Conservation (phyloP, 2,888 invertebrate species). For the Liopterus haemorrhoidalis region DNA sequence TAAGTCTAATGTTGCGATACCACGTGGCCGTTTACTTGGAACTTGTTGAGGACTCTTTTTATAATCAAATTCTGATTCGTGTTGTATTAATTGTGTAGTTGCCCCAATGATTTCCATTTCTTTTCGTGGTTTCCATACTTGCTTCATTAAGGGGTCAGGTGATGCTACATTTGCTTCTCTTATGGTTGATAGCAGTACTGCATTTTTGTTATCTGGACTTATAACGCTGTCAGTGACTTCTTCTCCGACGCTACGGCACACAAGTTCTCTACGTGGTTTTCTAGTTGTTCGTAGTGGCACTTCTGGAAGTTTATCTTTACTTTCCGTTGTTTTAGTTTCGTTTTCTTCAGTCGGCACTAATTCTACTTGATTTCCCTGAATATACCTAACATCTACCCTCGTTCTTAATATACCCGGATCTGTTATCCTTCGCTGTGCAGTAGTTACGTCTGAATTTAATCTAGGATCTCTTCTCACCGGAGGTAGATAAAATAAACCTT, state of each 20-base stretch:
- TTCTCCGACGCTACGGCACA: slow-evolving; percentile 47
- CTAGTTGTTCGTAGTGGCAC: slow-evolving; percentile 49
- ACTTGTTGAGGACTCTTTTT: slow-evolving; percentile 31
- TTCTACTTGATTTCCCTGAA: slow-evolving; percentile 1
- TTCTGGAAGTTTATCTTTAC: slow-evolving; percentile 40
- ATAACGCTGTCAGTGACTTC: slow-evolving; percentile 46
- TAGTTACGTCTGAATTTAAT: slow-evolving; percentile 1
- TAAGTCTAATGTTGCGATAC: slow-evolving; percentile 48
- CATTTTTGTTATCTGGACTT: slow-evolving; percentile 37
- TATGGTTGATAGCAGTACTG: slow-evolving; percentile 40
- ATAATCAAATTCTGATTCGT: slow-evolving; percentile 18
- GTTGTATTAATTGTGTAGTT: slow-evolving; percentile 21
- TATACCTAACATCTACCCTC: slow-evolving; percentile 12
- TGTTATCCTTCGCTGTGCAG: not conserved
- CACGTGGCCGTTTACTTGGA: slow-evolving; percentile 44
- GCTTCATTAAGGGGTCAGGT: slow-evolving; percentile 17
- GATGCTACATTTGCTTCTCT: slow-evolving; percentile 39
- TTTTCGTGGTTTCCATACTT: slow-evolving; percentile 20
- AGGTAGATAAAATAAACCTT: slow-evolving; percentile 49
- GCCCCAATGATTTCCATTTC: slow-evolving; percentile 9
- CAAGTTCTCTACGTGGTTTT: slow-evolving; percentile 39
- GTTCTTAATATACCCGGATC: slow-evolving; percentile 9
- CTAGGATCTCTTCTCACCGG: slow-evolving; percentile 46
- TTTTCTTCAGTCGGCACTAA: no score
- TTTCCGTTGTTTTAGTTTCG: not conserved